Percentiles rank a stretch among this genome's conserved stretches.
Evolutionary conservation across 2,797 vertebrate genomes (phyloP).

Genomic region (Dendrocincla tyrannina): DNA sequence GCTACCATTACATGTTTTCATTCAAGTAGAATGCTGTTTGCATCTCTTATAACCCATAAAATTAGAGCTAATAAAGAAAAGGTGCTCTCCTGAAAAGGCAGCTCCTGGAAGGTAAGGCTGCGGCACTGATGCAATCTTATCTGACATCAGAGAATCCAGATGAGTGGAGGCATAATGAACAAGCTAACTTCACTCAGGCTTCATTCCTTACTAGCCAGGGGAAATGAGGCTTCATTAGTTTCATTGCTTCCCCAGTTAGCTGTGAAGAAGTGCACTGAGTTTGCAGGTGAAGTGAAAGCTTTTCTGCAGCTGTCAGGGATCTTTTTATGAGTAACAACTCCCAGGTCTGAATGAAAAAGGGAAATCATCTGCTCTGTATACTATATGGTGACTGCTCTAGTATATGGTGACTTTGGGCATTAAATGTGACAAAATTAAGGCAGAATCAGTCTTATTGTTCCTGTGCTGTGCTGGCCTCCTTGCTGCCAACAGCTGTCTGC

Average conservation of each 20-base stretch:
- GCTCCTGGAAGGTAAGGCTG: not conserved
- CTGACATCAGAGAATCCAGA: conserved; percentile 1
- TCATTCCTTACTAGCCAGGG: not conserved
- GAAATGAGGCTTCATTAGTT: conserved; percentile 27
- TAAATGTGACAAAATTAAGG: not conserved
- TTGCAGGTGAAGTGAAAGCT: not conserved
- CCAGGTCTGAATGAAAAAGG: not conserved
- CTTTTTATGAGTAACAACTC: not conserved
- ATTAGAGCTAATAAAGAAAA: not conserved
- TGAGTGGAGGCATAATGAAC: not conserved
- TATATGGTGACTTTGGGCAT: not conserved
- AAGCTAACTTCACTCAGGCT: not conserved
- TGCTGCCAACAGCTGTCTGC: not conserved
- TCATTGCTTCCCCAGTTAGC: not conserved
- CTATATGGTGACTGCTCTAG: not conserved
- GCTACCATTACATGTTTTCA: not conserved
- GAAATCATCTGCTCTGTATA: not conserved
- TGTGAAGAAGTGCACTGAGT: not conserved
- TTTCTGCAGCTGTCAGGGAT: not conserved
- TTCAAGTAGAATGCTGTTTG: not conserved
- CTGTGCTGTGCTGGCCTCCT: not conserved
- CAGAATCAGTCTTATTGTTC: not conserved
- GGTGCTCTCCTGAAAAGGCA: not conserved
- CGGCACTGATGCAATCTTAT: not conserved
- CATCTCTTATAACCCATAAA: not conserved